Conservation (phyloP, 2,888 invertebrate species). For the Hirtodrosophila trivittata region DNA sequence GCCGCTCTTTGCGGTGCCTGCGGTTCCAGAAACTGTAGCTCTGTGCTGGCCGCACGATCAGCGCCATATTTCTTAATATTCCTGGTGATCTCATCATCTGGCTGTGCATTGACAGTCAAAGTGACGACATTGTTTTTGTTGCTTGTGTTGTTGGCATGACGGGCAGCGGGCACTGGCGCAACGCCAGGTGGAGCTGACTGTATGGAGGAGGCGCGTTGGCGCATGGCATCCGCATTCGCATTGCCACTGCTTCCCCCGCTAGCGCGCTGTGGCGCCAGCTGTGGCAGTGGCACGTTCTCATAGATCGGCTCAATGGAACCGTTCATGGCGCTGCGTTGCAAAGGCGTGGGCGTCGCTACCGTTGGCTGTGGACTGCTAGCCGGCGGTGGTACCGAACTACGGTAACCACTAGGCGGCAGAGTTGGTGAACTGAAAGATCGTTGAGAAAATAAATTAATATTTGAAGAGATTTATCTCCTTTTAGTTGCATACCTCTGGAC, state of each 20-base stretch:
- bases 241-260: constrained; percentile 56
- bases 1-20: constrained; percentile 71
- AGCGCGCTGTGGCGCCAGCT: constrained; percentile 72
- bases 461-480: not conserved
- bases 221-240: constrained; percentile 71
- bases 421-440: constrained; percentile 71
- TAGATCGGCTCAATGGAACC: constrained; percentile 90
- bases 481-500: constrained; percentile 61
- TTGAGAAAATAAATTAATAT: no score
- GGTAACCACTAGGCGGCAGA: constrained; percentile 84
- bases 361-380: constrained; percentile 84
- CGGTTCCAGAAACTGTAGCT: constrained; percentile 74
- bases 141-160: constrained; percentile 38
- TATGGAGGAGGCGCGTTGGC: constrained; percentile 87
- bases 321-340: constrained; percentile 84
- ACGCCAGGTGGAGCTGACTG: constrained; percentile 88
- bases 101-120: constrained; percentile 50
- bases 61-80: constrained; percentile 73
- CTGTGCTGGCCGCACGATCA: constrained; percentile 77
- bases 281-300: constrained; percentile 88
- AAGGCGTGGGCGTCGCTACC: constrained; percentile 62
- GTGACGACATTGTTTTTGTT: constrained; percentile 58
- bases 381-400: constrained; percentile 83
- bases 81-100: constrained; percentile 62
- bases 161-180: constrained; percentile 68